Base-by-base conservation (phyloP, 2,888 invertebrate genomes). In the Metallyticus violacea region DNA sequence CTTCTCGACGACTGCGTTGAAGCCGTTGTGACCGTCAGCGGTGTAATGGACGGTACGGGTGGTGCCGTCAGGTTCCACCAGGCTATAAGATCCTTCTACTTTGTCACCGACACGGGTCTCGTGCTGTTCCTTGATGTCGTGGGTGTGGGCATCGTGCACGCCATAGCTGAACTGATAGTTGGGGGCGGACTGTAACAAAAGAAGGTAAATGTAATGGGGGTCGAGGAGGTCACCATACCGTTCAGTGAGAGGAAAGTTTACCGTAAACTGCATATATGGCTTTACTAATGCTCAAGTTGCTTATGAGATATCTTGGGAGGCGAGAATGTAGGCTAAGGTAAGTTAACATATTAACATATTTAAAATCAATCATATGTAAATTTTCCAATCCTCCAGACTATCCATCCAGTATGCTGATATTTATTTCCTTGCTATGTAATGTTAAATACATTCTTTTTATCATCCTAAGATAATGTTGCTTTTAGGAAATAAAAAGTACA, bases 31-130 rank as follows among this genome's bases (percentile, higher is more conserved):
- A 86, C 87, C 87, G 85, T 94, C 93, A 26, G 94, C 93, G 30
- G 94, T 93, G 90, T 94, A 95, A 89, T 94, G 93, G 29, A 95
- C 94, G 78, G 93, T 93, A 89, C 88, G 81, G 77, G 62, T 26
- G n/a, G 82, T 82, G 30, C 82, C 82, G 76, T 82, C 82, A 6
- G 82, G 26, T 76, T 82, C 82, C 30, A 82, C 82, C 30, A 82
- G 76, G 82, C 82, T 82, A 40, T 82, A 82, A 40, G 25, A 29
- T 7, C 82, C 82, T 7, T 62, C 40, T 15, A 62, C 40, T 2
- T 15, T 62, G 40, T 62, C 40, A 4, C 40, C 40, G 40, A 62
- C 40, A 62, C 40, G 40, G 40, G 40, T 62, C 40, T 62, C 40
- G 15, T 62, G 40, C 40, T 62, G 40, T 62, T 62, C 40, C 40